Base-by-base conservation (phyloP, 2,797 vertebrate species). In the Zonotrichia albicollis region DNA sequence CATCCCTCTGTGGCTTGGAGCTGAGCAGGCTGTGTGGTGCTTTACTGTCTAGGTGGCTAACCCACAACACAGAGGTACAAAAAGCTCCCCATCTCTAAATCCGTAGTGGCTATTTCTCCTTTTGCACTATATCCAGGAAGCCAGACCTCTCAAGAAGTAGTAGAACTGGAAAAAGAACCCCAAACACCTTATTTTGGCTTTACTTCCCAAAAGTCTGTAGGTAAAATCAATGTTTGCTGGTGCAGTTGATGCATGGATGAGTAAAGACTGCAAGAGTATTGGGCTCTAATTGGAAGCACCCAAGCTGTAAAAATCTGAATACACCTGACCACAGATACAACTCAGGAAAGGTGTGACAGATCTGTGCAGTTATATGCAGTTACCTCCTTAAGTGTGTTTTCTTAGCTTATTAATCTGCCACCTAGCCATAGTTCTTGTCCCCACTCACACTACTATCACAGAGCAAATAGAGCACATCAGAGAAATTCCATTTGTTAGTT, bases 1-100 rank as follows among this genome's bases (percentile, higher is more conserved):
- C 1, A 16, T 48, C 15, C 11, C 34, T 18, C 8, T 21, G 6
- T 1, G 5, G 6, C 3, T 6, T 11, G 11, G 13, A 32, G 58
- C 5, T 16, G 14, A 64, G 16, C 4, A 60, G 79, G 4, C 6
- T 71, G 8, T 14, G 9, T 67, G n/a, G 6, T 55, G 12, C 20
- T 64, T 32, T 16, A 17, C 30, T 83, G 19, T 19, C 8, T 48
- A 20, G 16, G n/a, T 10, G 2, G 27, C 22, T 64, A 84, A 55
- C 19, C 5, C 23, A 46, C 10, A 66, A 42, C 34, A 65, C 6
- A 54, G 36, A 38, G 6, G 2, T 54, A 50, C 2, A 21, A 50
- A 21, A 89, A 55, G 2, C 1, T 65, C 14, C 14, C 27, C 18
- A 3, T 18, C 25, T 50, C 36, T 75, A 45, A 67, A 67, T 77